Base-by-base conservation (phyloP, 2,888 invertebrate genomes). In the Gymnosoma rotundatum region DNA sequence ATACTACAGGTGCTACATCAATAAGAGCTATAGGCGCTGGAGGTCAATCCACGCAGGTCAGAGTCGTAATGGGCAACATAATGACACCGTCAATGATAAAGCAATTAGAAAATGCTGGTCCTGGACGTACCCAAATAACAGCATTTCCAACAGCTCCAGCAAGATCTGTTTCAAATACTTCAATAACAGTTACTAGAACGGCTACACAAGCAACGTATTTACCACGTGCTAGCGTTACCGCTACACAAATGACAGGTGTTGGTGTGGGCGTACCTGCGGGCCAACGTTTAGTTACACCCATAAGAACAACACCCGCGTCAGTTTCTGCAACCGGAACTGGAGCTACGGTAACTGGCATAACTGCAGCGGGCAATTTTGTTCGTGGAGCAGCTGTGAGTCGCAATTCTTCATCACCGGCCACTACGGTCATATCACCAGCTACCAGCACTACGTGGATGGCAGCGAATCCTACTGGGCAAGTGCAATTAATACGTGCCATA, bases 31-130 rank as follows among this genome's bases (percentile, higher is more conserved):
- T 88, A 18, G 90, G 90, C 4, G 89, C 90, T 86, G 90, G 91
- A 21, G 91, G 91, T 0, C 92, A 91, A 70, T 90, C 92, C 2
- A 91, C 92, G 0, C 92, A 92, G 75, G 90, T 92, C 32, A 90
- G 92, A 8, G 91, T 92, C 45, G 91, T 92, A 3, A 90, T 92
- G 88, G 90, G 90, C 7, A 88, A 92, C 20, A 89, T 93, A 74
- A 92, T 93, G 88, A 92, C 93, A 20, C 93, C 93, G 87, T 90
- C 93, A n/a, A 93, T 94, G 89, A 92, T 94, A 14, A 94, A 94
- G 88, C 93, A 93, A 91, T 92, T 94, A 90, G 92, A 92, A 67
- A 89, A 89, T 78, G 89, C 84, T 25, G 86, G 84, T 45, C 84
- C 86, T 0, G 90, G 91, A 0, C 88, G 92, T 14, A 91, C 92